phyloP scores from a whole-genome alignment of 1,140 invertebrate species.

The Helicoverpa zea region DNA sequence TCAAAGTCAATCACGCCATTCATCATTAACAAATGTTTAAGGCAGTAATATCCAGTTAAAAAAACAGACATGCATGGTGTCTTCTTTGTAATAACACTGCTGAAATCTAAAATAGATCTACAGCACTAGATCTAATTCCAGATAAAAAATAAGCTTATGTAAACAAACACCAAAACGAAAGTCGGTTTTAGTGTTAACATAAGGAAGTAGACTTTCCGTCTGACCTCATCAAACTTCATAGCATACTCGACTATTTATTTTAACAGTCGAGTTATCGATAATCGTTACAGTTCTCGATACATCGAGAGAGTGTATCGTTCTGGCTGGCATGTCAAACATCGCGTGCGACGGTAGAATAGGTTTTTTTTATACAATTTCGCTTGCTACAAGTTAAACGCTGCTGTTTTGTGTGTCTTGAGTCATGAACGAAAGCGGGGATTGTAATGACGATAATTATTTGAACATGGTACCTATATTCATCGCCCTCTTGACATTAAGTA shows the following conservation, averaged over 20 bases:
- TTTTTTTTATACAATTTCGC: conserved; percentile 40
- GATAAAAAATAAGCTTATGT: no score
- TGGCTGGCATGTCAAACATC: conserved; percentile 27
- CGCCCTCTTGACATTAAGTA: no score
- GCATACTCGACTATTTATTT: background rate
- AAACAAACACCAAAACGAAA: no score
- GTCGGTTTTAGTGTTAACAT: background rate
- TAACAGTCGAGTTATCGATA: conserved; percentile 18
- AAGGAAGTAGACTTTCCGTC: background rate
- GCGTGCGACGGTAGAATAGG: conserved; percentile 15
- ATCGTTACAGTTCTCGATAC: conserved; percentile 8
- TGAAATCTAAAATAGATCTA: no score
- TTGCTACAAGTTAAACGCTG: conserved; percentile 30
- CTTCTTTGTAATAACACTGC: no score
- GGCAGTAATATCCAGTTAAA: no score
- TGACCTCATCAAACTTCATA: background rate
- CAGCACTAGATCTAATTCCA: no score
- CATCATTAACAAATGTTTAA: no score
- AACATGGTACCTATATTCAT: no score
- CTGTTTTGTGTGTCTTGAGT: conserved; percentile 8
- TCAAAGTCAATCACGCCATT: no score
- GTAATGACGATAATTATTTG: no score
- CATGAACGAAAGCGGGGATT: background rate
- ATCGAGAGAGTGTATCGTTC: conserved; percentile 31
- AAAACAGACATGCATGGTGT: no score